phyloP scores from a whole-genome alignment of 2,113 vertebrate genomes.

The Bettongia penicillata region DNA sequence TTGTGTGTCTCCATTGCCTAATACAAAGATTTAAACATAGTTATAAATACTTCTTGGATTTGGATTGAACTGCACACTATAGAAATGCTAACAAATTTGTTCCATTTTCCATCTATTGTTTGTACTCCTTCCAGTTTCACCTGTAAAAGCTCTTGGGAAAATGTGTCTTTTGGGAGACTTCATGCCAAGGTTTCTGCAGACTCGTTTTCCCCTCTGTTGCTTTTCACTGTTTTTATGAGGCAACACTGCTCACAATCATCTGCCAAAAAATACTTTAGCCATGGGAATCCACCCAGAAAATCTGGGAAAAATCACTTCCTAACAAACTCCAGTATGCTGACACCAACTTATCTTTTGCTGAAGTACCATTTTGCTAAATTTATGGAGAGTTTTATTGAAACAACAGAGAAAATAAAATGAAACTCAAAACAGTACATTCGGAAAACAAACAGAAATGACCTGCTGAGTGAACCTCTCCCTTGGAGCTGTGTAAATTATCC shows the following conservation, averaged over 20 bases:
- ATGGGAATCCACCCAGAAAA: neutral
- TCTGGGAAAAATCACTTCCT: neutral
- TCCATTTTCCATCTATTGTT: neutral
- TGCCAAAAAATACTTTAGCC: neutral
- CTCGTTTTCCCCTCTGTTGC: neutral
- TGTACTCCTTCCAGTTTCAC: neutral
- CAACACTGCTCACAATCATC: neutral
- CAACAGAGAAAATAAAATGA: neutral
- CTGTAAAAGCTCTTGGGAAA: neutral
- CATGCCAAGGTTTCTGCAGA: neutral
- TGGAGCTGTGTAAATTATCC: neutral
- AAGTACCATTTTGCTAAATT: neutral
- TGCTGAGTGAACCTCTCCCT: neutral
- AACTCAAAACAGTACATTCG: neutral
- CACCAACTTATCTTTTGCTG: neutral
- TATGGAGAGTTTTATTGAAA: neutral
- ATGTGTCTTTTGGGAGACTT: neutral
- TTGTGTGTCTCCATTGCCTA: neutral
- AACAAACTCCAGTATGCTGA: neutral
- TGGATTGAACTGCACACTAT: neutral
- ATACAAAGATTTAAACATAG: neutral
- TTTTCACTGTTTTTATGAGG: neutral
- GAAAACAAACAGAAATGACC: neutral
- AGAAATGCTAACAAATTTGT: neutral
- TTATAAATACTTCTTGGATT: neutral